These are phyloP conservation scores for Drosophila nikananu DNA, from an alignment of 1,140 invertebrate species.

Conservation along the genomic window DNA sequence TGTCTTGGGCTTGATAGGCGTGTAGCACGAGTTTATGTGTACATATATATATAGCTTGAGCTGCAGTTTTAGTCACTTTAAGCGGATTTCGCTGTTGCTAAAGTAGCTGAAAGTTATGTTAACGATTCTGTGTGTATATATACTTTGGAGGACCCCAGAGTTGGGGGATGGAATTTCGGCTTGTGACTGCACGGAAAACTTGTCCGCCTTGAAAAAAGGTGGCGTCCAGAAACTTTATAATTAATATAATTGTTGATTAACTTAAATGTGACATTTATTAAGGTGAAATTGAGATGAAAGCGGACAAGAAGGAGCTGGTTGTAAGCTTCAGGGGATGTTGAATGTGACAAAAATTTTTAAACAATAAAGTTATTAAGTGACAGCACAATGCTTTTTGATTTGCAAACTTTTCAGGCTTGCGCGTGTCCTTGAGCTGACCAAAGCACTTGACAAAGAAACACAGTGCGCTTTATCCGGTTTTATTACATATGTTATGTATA, in stretches of 20 bases:
- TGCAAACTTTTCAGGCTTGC: neutral
- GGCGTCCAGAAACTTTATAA: neutral
- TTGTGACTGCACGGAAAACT: conserved; percentile 8
- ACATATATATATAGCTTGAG: conserved; percentile 4
- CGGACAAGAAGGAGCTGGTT: no score
- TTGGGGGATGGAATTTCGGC: conserved; percentile 6
- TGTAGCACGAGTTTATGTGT: conserved; percentile 11
- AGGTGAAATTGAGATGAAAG: neutral
- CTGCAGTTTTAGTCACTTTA: conserved; percentile 63
- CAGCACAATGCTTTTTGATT: neutral
- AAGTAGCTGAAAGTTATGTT: conserved; percentile 58
- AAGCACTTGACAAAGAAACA: conserved; percentile 43
- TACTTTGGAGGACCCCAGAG: conserved; percentile 14
- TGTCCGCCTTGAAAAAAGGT: neutral
- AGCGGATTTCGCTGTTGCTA: conserved; percentile 51
- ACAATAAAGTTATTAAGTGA: neutral
- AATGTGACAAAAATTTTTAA: no score
- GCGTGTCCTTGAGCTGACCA: conserved; percentile 41
- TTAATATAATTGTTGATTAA: conserved; percentile 20
- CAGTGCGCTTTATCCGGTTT: conserved; percentile 44
- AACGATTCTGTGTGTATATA: conserved; percentile 23
- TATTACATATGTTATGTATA: conserved; percentile 13
- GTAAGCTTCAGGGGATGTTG: neutral
- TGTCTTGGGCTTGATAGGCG: conserved; percentile 8
- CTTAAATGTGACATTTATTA: conserved; percentile 8